phyloP scores from a whole-genome alignment of 2,888 invertebrate genomes.

The Caenorhabditis afra region DNA sequence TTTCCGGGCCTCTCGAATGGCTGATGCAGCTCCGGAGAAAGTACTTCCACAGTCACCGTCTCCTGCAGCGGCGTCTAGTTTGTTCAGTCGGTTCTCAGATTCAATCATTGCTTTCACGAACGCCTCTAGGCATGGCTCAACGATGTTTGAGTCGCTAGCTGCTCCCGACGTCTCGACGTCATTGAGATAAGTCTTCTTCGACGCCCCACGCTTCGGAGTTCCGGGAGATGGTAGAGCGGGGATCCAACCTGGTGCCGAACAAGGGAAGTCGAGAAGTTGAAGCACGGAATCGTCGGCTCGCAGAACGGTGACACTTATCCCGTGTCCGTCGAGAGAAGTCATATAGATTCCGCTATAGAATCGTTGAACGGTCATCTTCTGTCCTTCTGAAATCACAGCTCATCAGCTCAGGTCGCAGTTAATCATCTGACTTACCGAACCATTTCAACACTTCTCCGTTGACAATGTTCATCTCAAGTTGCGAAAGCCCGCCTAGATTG shows the following conservation, averaged over 20 bases:
- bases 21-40: conserved; percentile 58
- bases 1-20: conserved; percentile 18
- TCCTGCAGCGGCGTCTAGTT: conserved; percentile 86
- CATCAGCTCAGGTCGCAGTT: too few species aligned
- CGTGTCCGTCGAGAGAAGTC: conserved; percentile 88
- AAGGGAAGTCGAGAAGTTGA: conserved; percentile 53
- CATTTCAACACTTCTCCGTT: conserved; percentile 85
- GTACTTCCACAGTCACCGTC: conserved; percentile 87
- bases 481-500: conserved; percentile 88
- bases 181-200: neutral
- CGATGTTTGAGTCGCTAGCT: neutral
- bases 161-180: conserved; percentile 19
- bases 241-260: conserved; percentile 50
- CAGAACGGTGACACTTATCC: conserved; percentile 87
- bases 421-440: conserved; percentile 83
- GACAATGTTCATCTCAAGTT: conserved; percentile 87
- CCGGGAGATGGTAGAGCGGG: neutral
- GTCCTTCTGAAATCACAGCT: conserved; percentile 40
- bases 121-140: conserved; percentile 53
- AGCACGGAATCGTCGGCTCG: conserved; percentile 74
- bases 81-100: conserved; percentile 84
- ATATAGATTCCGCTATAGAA: conserved; percentile 81
- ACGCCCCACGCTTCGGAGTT: neutral
- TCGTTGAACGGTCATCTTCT: conserved; percentile 76
- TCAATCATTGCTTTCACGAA: conserved; percentile 83